Base-by-base conservation (phyloP, 2,888 invertebrate species). In the Frankliniella fusca region DNA sequence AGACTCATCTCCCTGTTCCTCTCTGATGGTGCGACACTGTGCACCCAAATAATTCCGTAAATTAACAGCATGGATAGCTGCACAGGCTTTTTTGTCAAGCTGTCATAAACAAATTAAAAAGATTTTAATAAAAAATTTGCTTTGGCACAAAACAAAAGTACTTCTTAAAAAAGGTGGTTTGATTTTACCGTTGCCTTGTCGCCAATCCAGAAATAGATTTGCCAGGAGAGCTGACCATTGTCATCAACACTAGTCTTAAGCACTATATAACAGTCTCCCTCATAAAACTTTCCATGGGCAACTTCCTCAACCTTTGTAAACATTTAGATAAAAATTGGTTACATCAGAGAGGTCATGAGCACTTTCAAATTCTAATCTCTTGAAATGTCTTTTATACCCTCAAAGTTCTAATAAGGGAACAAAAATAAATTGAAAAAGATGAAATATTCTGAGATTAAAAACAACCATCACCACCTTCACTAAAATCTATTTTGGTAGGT, bases 121-220 rank as follows among this genome's bases (percentile, higher is more conserved):
- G 48, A 61, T 27, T 49, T 82, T 50, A 80, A 23, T 61, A 80
- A 80, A 80, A 82, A 48, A 70, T 81, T 48, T 38, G 82, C 80
- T 8, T 80, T 48, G 48, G 20, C 12, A 54, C 27, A 15, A 38
- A 20, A 81, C 20, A 49, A 76, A 18, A 76, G 5, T 49, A 10
- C 48, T 80, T 70, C 61, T 61, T 20, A 20, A 81, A 81, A 81
- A 49, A 50, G 9, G 38, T 18, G 2, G 61, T 48, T 20, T n/a
- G 38, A n/a, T 76, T 65, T 65, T 89, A 98, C 95, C 18, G 98
- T 94, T 3, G 98, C 95, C 87, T 96, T 94, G 84, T 94, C 95
- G 54, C 99, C 99, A 86, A 99, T 99, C 99, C 99, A 99, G 89
- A 98, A 99, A 90, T 94, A 99, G 86, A 99, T 99, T 86, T 97